Percentiles rank a stretch among this genome's conserved stretches.
Conservation (phyloP, 1,140 invertebrate genomes). For the Caenorhabditis tropicalis region DNA sequence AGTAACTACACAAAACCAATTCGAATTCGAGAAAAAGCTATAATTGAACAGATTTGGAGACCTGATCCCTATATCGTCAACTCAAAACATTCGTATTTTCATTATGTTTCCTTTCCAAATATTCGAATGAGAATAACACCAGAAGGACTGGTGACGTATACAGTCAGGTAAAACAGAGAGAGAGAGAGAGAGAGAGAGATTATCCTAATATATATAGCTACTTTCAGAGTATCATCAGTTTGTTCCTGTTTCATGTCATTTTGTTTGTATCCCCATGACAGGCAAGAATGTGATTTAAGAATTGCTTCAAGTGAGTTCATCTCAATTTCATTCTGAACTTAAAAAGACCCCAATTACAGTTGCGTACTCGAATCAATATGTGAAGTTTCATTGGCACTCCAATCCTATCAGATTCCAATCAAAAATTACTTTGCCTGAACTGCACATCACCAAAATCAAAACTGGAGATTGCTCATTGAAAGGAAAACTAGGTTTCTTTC, state of each 20-base stretch:
- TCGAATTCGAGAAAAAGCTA: conserved; percentile 64
- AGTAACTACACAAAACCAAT: conserved; percentile 71
- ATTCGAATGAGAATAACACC: conserved; percentile 69
- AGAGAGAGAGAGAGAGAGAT: neutral
- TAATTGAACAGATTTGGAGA: conserved; percentile 68
- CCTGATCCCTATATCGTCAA: conserved; percentile 66
- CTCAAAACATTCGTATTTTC: conserved; percentile 68
- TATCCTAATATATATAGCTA: neutral
- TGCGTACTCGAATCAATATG: conserved; percentile 65
- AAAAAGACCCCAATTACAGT: conserved; percentile 58
- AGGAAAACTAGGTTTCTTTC: conserved; percentile 66
- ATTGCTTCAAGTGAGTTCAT: conserved; percentile 68
- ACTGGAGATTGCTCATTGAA: conserved; percentile 63
- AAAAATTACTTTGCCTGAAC: conserved; percentile 62
- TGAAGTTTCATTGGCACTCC: conserved; percentile 64
- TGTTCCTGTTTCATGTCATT: conserved; percentile 68
- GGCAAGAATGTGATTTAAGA: conserved; percentile 66
- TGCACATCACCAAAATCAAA: conserved; percentile 61
- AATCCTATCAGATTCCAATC: conserved; percentile 62
- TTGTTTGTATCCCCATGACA: conserved; percentile 69
- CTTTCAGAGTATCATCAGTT: conserved; percentile 45
- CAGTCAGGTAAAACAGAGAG: conserved; percentile 66
- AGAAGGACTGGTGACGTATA: conserved; percentile 66
- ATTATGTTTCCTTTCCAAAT: conserved; percentile 69
- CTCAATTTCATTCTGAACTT: neutral